A percentile compares a stretch with the other conserved stretches of the same genome.
Evolutionary conservation across 2,888 invertebrate genomes (phyloP).

Genomic region (Scaptomyza caliginosa): DNA sequence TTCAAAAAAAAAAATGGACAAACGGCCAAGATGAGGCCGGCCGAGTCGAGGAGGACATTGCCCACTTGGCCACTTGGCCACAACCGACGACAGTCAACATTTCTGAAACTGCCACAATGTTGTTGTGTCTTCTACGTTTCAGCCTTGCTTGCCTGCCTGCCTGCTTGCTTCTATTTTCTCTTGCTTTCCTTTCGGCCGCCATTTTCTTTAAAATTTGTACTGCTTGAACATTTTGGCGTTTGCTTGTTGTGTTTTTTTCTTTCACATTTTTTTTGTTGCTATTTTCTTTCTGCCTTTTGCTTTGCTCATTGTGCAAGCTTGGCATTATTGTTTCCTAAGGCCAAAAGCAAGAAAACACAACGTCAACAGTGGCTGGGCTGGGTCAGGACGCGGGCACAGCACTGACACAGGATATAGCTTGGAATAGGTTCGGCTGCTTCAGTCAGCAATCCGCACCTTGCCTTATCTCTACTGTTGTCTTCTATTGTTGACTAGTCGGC

Average conservation of each 20-base stretch:
- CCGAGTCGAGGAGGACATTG: constrained; percentile 23
- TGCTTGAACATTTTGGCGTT: constrained; percentile 64
- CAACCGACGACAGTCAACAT: constrained; percentile 72
- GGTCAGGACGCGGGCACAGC: constrained; percentile 24
- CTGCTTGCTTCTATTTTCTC: constrained; percentile 52
- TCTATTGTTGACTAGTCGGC: constrained; percentile 70
- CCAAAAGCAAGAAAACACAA: constrained; percentile 71
- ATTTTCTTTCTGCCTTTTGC: constrained; percentile 33
- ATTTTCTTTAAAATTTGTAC: constrained; percentile 73
- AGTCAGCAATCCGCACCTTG: constrained; percentile 46
- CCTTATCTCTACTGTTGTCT: constrained; percentile 53
- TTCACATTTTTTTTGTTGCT: constrained; percentile 23
- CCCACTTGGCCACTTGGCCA: constrained; percentile 52
- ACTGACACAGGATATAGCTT: background rate
- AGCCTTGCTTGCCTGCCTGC: constrained; percentile 32
- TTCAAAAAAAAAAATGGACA: constrained; percentile 56
- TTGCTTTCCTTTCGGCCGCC: constrained; percentile 43
- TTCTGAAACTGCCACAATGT: constrained; percentile 80
- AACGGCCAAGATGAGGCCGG: constrained; percentile 24
- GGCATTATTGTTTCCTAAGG: constrained; percentile 81
- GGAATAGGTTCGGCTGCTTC: constrained; percentile 9
- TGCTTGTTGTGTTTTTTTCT: constrained; percentile 8
- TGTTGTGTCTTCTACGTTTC: constrained; percentile 56
- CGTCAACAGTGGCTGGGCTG: constrained; percentile 61
- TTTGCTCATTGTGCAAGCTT: constrained; percentile 78